Conservation (phyloP, 2,113 vertebrate species). For the Plestiodon gilberti region DNA sequence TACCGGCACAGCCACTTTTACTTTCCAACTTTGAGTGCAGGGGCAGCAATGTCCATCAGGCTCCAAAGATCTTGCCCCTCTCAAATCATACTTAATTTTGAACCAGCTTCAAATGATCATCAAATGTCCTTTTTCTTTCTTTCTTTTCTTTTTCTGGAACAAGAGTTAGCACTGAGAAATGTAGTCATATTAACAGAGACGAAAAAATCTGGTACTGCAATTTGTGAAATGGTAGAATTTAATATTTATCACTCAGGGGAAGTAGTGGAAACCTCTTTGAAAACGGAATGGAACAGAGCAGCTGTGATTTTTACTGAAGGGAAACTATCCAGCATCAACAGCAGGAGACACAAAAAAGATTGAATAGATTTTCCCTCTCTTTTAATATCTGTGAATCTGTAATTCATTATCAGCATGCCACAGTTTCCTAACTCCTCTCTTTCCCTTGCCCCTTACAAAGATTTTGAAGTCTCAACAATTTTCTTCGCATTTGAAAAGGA, state of each 20-base stretch:
- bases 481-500: slow-evolving; percentile 76
- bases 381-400: neutral
- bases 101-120: slow-evolving; percentile 26
- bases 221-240: slow-evolving; percentile 46
- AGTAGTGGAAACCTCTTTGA: slow-evolving; percentile 37
- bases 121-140: slow-evolving; percentile 58
- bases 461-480: slow-evolving; percentile 66
- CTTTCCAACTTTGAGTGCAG: neutral
- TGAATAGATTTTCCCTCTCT: neutral
- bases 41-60: slow-evolving; percentile 27
- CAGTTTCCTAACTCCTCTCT: neutral
- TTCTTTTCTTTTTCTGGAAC: slow-evolving; percentile 53
- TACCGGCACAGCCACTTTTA: slow-evolving; percentile 19
- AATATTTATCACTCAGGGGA: slow-evolving; percentile 42
- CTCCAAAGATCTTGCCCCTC: neutral
- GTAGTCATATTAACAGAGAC: slow-evolving; percentile 53
- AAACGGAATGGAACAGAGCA: neutral
- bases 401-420: slow-evolving; percentile 15
- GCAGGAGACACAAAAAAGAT: neutral
- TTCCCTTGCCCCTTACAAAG: slow-evolving; percentile 43
- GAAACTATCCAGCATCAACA: slow-evolving; percentile 12
- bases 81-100: slow-evolving; percentile 40
- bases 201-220: slow-evolving; percentile 57
- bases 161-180: slow-evolving; percentile 64
- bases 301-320: slow-evolving; percentile 7